Evolutionary conservation across 2,888 invertebrate species (phyloP).

Genomic region (Trichogramma evanescens): DNA sequence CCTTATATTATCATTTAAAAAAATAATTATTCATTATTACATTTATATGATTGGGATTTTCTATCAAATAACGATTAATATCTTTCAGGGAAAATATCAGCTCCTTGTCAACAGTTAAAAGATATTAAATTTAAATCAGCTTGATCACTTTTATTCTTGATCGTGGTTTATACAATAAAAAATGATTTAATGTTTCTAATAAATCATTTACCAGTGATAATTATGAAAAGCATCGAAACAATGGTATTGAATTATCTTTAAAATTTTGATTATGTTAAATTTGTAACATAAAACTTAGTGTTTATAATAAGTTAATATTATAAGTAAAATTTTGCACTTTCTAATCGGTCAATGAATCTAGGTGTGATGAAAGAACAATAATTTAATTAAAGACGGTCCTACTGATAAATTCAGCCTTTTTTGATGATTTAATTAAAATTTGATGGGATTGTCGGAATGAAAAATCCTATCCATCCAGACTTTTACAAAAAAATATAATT

Average conservation of each 20-base stretch:
- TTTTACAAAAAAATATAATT: not conserved
- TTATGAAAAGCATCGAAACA: not conserved
- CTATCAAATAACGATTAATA: constrained; percentile 1
- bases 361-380: too few relatives aligned
- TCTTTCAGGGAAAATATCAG: too few relatives aligned
- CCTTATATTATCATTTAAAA: not conserved
- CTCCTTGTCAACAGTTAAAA: too few relatives aligned
- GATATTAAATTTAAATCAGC: too few relatives aligned
- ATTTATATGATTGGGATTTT: not conserved
- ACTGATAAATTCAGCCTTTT: not conserved
- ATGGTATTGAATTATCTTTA: not conserved
- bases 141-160: too few relatives aligned
- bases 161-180: too few relatives aligned
- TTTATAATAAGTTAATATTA: too few relatives aligned
- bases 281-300: not conserved
- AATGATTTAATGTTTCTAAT: too few relatives aligned
- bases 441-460: not conserved
- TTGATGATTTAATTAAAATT: not conserved
- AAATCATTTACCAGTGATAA: too few relatives aligned
- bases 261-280: not conserved
- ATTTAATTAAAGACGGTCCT: too few relatives aligned
- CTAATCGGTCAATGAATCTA: too few relatives aligned
- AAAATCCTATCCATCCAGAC: not conserved
- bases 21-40: not conserved
- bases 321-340: too few relatives aligned